A percentile compares a stretch with the other conserved stretches of the same genome.
Conservation (phyloP, 2,113 vertebrate species). For the Tiliqua scincoides region DNA sequence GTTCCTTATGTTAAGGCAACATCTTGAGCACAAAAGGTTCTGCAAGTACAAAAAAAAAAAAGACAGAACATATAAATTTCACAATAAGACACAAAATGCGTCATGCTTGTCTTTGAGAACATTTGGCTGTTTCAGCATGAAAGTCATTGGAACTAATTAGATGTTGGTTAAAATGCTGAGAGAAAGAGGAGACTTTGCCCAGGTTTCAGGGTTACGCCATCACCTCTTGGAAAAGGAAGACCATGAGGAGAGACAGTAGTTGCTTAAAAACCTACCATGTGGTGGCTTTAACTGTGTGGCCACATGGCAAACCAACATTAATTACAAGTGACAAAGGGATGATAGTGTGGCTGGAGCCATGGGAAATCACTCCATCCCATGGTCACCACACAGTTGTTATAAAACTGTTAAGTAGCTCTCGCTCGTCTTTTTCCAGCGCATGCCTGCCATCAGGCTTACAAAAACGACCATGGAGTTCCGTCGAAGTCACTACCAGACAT, state of each 20-base stretch:
- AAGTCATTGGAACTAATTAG: neutral
- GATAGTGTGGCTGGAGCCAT: neutral
- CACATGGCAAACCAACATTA: neutral
- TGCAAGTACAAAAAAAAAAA: neutral
- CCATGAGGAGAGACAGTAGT: too few relatives aligned
- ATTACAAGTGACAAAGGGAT: neutral
- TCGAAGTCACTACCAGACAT: neutral
- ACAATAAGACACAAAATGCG: neutral
- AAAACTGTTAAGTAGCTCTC: neutral
- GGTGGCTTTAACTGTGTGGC: neutral
- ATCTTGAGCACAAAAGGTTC: neutral
- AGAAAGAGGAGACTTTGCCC: neutral
- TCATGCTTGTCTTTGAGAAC: neutral
- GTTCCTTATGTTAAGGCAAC: slow-evolving; percentile 5
- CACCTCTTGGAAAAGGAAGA: neutral
- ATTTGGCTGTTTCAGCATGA: too few relatives aligned
- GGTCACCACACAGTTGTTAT: neutral
- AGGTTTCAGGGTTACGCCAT: neutral
- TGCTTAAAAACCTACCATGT: neutral
- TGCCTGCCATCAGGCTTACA: neutral
- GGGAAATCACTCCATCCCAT: neutral
- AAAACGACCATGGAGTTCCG: neutral
- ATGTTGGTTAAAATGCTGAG: neutral
- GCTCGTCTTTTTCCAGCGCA: neutral
- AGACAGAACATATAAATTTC: neutral